Evolutionary conservation across 2,797 vertebrate genomes (phyloP).

Genomic region (Heteromormyrus szaboi): DNA sequence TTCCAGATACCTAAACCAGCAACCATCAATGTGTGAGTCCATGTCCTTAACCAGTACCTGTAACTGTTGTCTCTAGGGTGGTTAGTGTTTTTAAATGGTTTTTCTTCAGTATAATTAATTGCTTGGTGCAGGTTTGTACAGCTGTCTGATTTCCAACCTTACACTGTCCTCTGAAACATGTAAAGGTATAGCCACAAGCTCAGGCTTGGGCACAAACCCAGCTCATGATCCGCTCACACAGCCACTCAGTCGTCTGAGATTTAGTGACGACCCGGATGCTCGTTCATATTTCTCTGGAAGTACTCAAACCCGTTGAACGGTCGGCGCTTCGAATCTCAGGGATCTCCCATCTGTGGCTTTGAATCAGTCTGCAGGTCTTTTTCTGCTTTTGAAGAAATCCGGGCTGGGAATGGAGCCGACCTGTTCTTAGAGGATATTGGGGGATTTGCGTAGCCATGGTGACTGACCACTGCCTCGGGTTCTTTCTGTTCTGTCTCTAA

Average conservation of each 20-base stretch:
- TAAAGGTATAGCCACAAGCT: background rate
- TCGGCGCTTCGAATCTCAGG: background rate
- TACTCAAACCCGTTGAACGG: background rate
- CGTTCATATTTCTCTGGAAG: background rate
- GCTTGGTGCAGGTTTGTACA: background rate
- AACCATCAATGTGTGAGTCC: background rate
- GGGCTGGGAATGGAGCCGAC: background rate
- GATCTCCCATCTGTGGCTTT: background rate
- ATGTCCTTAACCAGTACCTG: background rate
- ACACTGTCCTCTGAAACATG: background rate
- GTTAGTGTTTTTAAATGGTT: background rate
- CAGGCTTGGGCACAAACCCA: background rate
- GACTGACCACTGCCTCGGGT: background rate
- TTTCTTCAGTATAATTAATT: background rate
- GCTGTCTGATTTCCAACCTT: background rate
- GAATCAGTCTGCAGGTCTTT: background rate
- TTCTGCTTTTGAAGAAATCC: background rate
- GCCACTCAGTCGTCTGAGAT: background rate
- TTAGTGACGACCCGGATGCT: background rate
- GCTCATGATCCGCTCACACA: background rate
- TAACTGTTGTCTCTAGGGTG: background rate
- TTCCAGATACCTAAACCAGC: background rate
- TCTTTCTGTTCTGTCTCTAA: background rate
- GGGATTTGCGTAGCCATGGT: background rate
- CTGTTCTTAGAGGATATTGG: background rate